Base-by-base conservation (phyloP, 2,797 vertebrate species). In the Sebastolobus altivelis region DNA sequence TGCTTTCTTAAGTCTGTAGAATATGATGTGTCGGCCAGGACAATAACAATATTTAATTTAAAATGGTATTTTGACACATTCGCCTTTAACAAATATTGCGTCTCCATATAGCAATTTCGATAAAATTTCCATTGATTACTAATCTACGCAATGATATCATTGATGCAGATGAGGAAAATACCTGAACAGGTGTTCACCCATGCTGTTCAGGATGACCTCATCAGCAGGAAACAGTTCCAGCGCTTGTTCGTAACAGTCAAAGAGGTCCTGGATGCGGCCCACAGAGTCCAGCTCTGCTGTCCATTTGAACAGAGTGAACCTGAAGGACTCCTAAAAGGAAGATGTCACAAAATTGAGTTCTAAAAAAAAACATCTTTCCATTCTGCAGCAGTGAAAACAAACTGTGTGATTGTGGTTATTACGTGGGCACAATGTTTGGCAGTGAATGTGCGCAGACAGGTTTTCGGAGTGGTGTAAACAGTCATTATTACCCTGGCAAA, bases 121-220 rank as follows among this genome's bases (percentile, higher is more conserved):
- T 43, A 14, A 43, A 43, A 16, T 16, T 43, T 14, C 40, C 40
- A 43, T 43, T 43, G 16, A 43, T 43, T 0, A 43, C 14, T 49
- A 20, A 38, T 65, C 3, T 40, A 25, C 0, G 25, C 10, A 43
- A 11, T 18, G 1, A 12, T 10, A 18, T 13, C 27, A 60, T n/a
- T 22, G 0, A 72, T 22, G 18, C 22, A 54, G 9, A 27, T 9
- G 18, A 35, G 33, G n/a, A 75, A 72, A 85, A 65, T 93, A 99
- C 98, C 97, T 97, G 96, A 99, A 99, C 37, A 99, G 96, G 85
- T 99, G 98, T 87, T 99, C 98, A 4, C 98, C 99, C 97, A 99
- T 98, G 87, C 98, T 99, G 90, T 99, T 99, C 31, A 98, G 95
- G 85, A 99, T 99, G 66, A 99, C 96, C 92, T 99, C 98, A 80